Base-by-base conservation (phyloP, 2,797 vertebrate species). In the Mormyrus proboscirostris region DNA sequence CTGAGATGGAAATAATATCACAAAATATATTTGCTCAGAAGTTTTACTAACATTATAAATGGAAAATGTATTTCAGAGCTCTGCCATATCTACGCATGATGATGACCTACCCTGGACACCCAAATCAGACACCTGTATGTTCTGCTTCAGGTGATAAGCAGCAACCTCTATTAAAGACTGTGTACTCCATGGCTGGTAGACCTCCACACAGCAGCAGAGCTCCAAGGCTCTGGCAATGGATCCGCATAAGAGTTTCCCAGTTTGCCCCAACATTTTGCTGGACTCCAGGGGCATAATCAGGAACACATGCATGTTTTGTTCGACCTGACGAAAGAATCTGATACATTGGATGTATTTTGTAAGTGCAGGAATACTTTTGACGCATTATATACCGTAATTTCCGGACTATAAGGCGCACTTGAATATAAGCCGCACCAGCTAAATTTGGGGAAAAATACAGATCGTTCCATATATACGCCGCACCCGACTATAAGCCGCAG, bases 281-380 rank as follows among this genome's bases (percentile, higher is more conserved):
- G 93, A 90, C 8, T 33, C 85, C 2, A 92, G 88, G 41, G 95
- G 93, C 91, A 96, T 91, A 55, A 97, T 90, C 90, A 97, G 91
- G 91, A 98, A 95, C 73, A 97, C 93, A 0, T 98, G 97, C 50
- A 97, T 88, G 69, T 96, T 95, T 91, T 89, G 95, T 88, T 95
- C 93, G 10, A 95, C 94, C 89, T 94, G 94, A 79, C 91, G 94
- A 88, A 95, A 94, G 92, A 91, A 95, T 93, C 97, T 97, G 89
- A 79, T 22, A 84, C 47, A 84, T 79, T n/a, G 33, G 41, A 79
- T 44, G 73, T 79, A 38, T 73, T 38, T 73, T 6, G 73, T 79
- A 41, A 79, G 41, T 79, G 16, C 38, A 79, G 33, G 16, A 38
- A 79, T 79, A 79, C 5, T 79, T 79, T 33, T 19, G 44, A 19